phyloP scores from a whole-genome alignment of 92 coral and sea anemone species.

The Umimayanthus kanabou region DNA sequence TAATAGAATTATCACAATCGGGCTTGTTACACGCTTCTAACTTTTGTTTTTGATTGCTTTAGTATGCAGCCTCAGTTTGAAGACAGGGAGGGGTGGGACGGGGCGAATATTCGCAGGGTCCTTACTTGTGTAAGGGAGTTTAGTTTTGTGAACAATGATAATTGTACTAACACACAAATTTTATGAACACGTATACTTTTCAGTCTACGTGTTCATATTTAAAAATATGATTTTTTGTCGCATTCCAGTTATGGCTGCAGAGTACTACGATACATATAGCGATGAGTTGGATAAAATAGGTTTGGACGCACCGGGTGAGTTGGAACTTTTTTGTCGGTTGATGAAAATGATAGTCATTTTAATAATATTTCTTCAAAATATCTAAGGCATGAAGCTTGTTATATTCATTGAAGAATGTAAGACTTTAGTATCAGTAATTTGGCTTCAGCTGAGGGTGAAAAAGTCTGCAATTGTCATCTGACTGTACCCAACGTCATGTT shows the following conservation, averaged over 20 bases:
- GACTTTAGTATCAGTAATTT: too few species aligned
- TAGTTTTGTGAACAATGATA: background rate
- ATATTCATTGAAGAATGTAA: too few species aligned
- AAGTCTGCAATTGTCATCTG: too few species aligned
- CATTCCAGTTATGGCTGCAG: constrained; percentile 16
- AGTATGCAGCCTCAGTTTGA: background rate
- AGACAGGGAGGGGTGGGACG: background rate
- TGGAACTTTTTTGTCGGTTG: background rate
- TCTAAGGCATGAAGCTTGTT: too few species aligned
- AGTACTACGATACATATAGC: constrained; percentile 7
- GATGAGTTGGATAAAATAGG: constrained; percentile 19
- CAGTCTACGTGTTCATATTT: too few species aligned
- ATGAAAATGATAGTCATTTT: background rate
- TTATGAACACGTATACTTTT: background rate
- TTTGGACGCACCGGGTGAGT: constrained; percentile 23
- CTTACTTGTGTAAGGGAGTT: background rate
- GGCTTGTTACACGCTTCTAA: too few species aligned
- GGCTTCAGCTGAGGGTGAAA: too few species aligned
- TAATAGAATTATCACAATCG: too few species aligned
- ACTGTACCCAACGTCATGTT: too few species aligned
- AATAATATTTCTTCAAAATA: too few species aligned
- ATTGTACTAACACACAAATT: too few species aligned
- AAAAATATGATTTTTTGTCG: background rate
- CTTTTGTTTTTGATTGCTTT: too few species aligned
- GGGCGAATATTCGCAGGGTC: background rate